phyloP scores from a whole-genome alignment of 2,888 invertebrate genomes.

The Sericinus montela region DNA sequence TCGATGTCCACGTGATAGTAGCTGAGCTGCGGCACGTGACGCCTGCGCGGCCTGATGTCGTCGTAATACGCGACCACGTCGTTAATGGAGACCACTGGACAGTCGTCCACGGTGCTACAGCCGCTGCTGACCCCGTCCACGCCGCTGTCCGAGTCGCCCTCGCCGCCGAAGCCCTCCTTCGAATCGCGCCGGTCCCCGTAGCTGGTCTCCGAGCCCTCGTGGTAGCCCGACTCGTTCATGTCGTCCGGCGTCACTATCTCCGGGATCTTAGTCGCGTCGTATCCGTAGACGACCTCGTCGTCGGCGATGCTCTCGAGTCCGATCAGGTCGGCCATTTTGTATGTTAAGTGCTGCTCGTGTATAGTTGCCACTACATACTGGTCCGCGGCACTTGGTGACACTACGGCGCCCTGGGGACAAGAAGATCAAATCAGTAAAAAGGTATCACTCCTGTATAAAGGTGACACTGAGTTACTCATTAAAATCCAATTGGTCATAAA shows the following conservation, averaged over 20 bases:
- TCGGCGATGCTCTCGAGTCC: conserved; percentile 50
- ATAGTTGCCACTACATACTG: conserved; percentile 65
- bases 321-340: conserved; percentile 57
- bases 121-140: conserved; percentile 80
- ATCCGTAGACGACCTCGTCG: conserved; percentile 56
- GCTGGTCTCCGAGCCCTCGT: conserved; percentile 68
- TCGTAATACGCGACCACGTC: conserved; percentile 74
- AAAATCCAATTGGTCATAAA: too few species aligned
- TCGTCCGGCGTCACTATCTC: conserved; percentile 69
- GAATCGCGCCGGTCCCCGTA: conserved; percentile 67
- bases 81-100: conserved; percentile 75
- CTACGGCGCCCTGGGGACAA: conserved; percentile 61
- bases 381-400: conserved; percentile 44
- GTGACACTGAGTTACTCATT: too few species aligned
- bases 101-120: conserved; percentile 78
- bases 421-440: conserved; percentile 1
- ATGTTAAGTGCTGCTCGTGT: conserved; percentile 28
- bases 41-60: conserved; percentile 62
- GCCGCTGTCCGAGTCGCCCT: conserved; percentile 74
- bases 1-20: conserved; percentile 70
- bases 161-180: conserved; percentile 67
- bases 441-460: background rate
- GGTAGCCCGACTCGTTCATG: conserved; percentile 71
- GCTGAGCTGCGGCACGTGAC: conserved; percentile 66
- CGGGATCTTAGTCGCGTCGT: conserved; percentile 63